A percentile compares a stretch with the other conserved stretches of the same genome.
Conservation (phyloP, 2,113 vertebrate genomes). For the Burhinus bistriatus region DNA sequence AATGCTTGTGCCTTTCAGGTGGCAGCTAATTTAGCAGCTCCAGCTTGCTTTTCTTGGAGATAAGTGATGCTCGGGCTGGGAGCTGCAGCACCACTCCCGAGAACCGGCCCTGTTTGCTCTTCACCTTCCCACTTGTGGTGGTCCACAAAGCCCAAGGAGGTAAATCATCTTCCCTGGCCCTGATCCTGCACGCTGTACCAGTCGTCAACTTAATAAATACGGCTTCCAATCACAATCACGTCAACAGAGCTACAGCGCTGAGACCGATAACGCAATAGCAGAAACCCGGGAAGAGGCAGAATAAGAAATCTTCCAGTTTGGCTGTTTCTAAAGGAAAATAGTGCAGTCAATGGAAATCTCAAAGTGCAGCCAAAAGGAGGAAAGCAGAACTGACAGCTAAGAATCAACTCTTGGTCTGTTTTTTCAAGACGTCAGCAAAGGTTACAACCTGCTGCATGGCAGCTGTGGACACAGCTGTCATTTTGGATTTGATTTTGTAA, state of each 20-base stretch:
- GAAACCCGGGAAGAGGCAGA: not conserved
- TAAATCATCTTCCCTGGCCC: not conserved
- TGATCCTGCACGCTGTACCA: accelerated
- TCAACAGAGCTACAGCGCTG: not conserved
- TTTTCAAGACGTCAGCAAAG: not conserved
- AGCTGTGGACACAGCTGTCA: constrained; percentile 16
- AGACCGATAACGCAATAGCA: not conserved
- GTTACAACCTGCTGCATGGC: not conserved
- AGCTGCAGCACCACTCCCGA: not conserved
- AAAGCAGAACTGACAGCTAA: not conserved
- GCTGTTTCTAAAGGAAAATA: not conserved
- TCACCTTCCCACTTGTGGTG: not conserved
- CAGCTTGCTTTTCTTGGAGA: not conserved
- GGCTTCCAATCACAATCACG: not conserved
- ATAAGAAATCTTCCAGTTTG: not conserved
- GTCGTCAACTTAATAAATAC: not conserved
- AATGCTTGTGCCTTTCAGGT: not conserved
- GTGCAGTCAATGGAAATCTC: not conserved
- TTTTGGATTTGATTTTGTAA: not conserved
- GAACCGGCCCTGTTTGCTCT: not conserved
- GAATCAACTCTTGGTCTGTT: not conserved
- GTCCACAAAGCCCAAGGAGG: not conserved
- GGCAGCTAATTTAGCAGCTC: not conserved
- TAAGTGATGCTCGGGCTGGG: not conserved
- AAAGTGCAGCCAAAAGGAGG: not conserved